These are phyloP conservation scores for Drosophila repletoides DNA, from an alignment of 1,140 invertebrate species.

Conservation along the genomic window DNA sequence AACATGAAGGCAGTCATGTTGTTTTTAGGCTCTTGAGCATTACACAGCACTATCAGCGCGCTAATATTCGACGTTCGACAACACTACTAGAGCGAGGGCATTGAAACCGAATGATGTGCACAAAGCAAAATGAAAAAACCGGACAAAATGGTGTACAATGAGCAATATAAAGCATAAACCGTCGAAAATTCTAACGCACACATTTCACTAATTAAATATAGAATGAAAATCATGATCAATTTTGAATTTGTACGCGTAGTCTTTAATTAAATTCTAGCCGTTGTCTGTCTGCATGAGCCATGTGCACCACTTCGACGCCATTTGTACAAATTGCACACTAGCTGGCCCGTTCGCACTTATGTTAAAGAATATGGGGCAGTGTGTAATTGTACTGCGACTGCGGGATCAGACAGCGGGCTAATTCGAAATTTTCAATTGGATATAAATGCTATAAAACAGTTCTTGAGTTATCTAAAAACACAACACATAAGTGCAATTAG, in stretches of 20 bases:
- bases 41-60: slow-evolving; percentile 41
- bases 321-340: slow-evolving; percentile 64
- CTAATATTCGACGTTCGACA: slow-evolving; percentile 48
- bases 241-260: neutral
- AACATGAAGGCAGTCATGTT: slow-evolving; percentile 3
- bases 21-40: neutral
- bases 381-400: slow-evolving; percentile 60
- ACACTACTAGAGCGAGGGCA: slow-evolving; percentile 68
- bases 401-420: slow-evolving; percentile 65
- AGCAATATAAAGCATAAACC: slow-evolving; percentile 8
- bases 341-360: slow-evolving; percentile 67
- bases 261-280: slow-evolving; percentile 24
- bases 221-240: neutral
- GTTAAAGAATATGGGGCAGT: slow-evolving; percentile 51
- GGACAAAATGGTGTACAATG: slow-evolving; percentile 74
- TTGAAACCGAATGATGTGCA: slow-evolving; percentile 67
- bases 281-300: slow-evolving; percentile 50
- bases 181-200: slow-evolving; percentile 5
- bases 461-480: slow-evolving; percentile 29
- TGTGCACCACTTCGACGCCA: slow-evolving; percentile 77
- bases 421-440: slow-evolving; percentile 64
- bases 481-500: neutral
- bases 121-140: slow-evolving; percentile 72
- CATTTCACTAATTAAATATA: slow-evolving; percentile 3
- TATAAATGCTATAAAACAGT: slow-evolving; percentile 31